Evolutionary conservation across 2,113 vertebrate species (phyloP), one percentile per base, ranked within the genome.

Genomic region (Pangasianodon gigas): DNA sequence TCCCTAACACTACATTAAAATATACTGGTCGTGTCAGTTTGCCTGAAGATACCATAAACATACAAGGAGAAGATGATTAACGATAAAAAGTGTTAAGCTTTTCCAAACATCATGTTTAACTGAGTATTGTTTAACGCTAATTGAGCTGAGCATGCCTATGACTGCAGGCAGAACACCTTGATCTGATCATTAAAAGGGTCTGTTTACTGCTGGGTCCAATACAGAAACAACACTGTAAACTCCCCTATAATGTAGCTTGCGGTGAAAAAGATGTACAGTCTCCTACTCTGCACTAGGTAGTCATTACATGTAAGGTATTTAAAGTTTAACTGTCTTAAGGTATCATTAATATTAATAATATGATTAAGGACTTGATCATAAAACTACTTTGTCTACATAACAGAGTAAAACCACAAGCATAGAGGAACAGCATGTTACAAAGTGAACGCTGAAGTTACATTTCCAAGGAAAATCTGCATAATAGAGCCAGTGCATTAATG

Each of bases 131-230:
- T 90, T 77, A 62, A 79, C 46, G 54, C 37, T 88, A 90, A 90
- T 82, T 32, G 58, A 84, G 86, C 65, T 82, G 62, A 81, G 60
- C 52, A 74, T 62, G 46, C 54, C 60, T 69, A 84, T 58, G 79
- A 88, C 89, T 88, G 37, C 32, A 91, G 89, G 87, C 87, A 56
- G 48, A 88, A 91, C 87, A 91, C 88, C 91, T 91, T 91, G 89
- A 88, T 82, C 81, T 88, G 86, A 91, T 91, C 86, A 89, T 75
- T 24, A 41, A 88, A 41, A 85, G 88, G 82, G 86, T 79, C 71
- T 88, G 60, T 89, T 88, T 58, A 85, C 71, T 71, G 82, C n/a
- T 80, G 16, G 79, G 85, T 37, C 88, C 24, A 67, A 82, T 81
- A 58, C 19, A 69, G 56, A 58, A 89, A 84, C 19, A 84, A 29